phyloP scores from a whole-genome alignment of 2,888 invertebrate species.

The Trissoscelio sp. region DNA sequence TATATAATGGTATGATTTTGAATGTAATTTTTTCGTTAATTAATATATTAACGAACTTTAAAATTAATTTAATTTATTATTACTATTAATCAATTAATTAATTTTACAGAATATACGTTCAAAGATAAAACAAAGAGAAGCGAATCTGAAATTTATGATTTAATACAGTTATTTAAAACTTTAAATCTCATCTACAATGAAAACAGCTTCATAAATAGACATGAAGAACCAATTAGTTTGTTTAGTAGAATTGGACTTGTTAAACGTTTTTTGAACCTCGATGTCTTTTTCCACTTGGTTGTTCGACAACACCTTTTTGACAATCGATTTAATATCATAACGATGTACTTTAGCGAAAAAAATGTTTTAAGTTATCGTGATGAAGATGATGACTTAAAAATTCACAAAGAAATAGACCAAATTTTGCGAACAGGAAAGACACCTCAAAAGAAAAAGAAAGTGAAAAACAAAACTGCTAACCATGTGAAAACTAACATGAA shows the following conservation, averaged over 20 bases:
- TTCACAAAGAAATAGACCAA: not conserved
- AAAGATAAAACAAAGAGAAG: not conserved
- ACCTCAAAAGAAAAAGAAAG: no score
- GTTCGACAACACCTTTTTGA: not conserved
- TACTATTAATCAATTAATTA: not conserved
- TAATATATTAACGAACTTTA: no score
- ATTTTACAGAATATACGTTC: conserved; percentile 4
- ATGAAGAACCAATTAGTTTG: conserved; percentile 3
- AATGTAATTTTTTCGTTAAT: no score
- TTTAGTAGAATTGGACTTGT: conserved; percentile 30
- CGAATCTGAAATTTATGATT: not conserved
- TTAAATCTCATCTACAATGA: conserved; percentile 35
- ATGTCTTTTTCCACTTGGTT: conserved; percentile 1
- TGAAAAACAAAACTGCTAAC: no score
- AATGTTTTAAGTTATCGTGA: not conserved
- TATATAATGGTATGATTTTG: conserved; percentile 20
- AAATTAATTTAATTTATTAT: not conserved
- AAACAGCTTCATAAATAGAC: conserved; percentile 8
- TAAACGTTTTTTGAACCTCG: conserved; percentile 25
- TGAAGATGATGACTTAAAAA: not conserved
- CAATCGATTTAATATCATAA: conserved; percentile 26
- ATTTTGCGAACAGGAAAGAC: not conserved
- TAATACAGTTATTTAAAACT: conserved; percentile 15
- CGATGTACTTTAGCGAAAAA: not conserved
- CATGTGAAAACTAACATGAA: not conserved